Evolutionary conservation across 2,113 vertebrate species (phyloP).

Genomic region (Microtus richardsoni): DNA sequence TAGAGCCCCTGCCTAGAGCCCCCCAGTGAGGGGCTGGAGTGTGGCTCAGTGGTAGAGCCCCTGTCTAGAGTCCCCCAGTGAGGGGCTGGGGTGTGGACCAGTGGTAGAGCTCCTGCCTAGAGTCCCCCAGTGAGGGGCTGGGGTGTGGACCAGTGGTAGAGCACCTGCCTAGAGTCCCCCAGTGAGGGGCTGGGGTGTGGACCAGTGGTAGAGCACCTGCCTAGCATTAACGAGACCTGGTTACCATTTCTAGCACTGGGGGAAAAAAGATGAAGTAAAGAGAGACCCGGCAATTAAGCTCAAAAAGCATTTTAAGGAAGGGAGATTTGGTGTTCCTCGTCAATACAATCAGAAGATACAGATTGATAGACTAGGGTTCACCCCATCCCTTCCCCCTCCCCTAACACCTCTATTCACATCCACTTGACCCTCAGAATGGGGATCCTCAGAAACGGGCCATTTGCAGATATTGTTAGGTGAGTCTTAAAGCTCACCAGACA

Average conservation of each 20-base stretch:
- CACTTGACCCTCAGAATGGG: not conserved
- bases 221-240: not conserved
- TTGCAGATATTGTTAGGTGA: not conserved
- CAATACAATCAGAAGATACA: not conserved
- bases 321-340: not conserved
- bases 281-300: not conserved
- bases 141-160: too few relatives aligned
- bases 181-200: too few relatives aligned
- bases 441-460: not conserved
- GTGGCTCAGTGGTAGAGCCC: too few relatives aligned
- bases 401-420: not conserved
- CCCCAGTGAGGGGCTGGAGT: too few relatives aligned
- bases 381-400: not conserved
- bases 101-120: not conserved
- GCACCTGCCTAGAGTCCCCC: too few relatives aligned
- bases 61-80: too few relatives aligned
- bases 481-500: not conserved
- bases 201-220: too few relatives aligned
- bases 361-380: not conserved
- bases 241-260: not conserved
- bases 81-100: too few relatives aligned
- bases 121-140: too few relatives aligned
- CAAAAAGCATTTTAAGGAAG: not conserved
- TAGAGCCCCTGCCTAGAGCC: too few relatives aligned
- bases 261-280: not conserved